Conservation (phyloP, 2,113 vertebrate genomes). For the Catharus bicknelli region DNA sequence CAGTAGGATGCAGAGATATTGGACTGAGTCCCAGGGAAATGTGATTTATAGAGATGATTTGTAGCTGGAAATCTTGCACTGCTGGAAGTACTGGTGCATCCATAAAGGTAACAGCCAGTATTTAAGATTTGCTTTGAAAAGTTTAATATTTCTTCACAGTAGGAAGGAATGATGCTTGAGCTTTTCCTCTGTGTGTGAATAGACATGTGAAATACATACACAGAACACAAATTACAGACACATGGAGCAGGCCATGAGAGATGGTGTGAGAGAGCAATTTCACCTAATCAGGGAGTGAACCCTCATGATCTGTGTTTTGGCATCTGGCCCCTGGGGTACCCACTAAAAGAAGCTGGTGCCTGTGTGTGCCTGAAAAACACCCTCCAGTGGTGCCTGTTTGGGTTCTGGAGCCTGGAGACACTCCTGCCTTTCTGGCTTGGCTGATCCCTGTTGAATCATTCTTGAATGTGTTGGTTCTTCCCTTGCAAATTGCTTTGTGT, state of each 20-base stretch:
- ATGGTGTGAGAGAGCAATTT: background rate
- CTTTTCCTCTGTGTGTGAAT: background rate
- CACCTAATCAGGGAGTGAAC: fast-evolving
- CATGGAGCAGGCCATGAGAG: background rate
- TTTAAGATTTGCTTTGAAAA: background rate
- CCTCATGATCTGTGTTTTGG: fast-evolving
- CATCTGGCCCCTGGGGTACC: fast-evolving
- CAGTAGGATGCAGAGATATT: background rate
- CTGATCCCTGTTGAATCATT: background rate
- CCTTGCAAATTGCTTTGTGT: background rate
- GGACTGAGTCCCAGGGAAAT: background rate
- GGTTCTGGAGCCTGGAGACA: background rate
- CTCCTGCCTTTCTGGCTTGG: background rate
- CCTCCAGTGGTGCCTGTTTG: background rate
- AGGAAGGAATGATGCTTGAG: background rate
- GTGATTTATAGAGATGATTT: background rate
- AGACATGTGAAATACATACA: background rate
- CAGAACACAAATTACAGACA: background rate
- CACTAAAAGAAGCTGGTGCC: background rate
- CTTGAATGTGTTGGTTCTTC: background rate
- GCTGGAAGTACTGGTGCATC: background rate
- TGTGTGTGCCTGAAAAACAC: background rate
- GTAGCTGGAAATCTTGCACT: background rate
- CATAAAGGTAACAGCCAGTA: background rate
- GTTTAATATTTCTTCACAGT: background rate